phyloP scores from a whole-genome alignment of 2,113 vertebrate genomes.

The Carassius auratus region DNA sequence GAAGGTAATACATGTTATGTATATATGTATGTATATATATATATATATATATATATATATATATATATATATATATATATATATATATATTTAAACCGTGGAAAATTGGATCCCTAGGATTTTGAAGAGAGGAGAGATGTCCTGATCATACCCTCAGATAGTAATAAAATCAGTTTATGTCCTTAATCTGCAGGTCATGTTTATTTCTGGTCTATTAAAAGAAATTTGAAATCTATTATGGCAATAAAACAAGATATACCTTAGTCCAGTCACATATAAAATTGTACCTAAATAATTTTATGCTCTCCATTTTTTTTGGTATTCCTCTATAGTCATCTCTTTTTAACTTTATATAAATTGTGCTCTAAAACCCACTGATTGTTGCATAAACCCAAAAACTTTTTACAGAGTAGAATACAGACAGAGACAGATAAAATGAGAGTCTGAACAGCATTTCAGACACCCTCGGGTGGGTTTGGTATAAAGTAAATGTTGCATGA shows the following conservation, averaged over 20 bases:
- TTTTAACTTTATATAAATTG: neutral
- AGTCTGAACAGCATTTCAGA: neutral
- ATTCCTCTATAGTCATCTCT: neutral
- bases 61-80: too few species aligned
- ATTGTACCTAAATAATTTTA: neutral
- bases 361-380: neutral
- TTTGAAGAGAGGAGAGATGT: too few species aligned
- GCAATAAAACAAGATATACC: neutral
- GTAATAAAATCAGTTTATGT: neutral
- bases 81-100: too few species aligned
- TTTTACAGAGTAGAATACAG: neutral
- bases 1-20: slow-evolving; percentile 72
- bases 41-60: too few species aligned
- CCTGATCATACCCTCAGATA: too few species aligned
- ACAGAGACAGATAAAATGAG: neutral
- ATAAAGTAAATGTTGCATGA: slow-evolving; percentile 36
- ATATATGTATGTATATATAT: too few species aligned
- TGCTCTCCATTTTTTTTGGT: neutral
- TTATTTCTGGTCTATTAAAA: neutral
- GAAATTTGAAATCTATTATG: neutral
- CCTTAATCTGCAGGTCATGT: neutral
- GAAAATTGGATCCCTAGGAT: too few species aligned
- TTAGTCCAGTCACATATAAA: neutral
- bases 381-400: neutral
- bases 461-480: neutral